Evolutionary conservation across 2,113 vertebrate species (phyloP), one percentile per base, ranked within the genome.

Genomic region (Struthidea cinerea): DNA sequence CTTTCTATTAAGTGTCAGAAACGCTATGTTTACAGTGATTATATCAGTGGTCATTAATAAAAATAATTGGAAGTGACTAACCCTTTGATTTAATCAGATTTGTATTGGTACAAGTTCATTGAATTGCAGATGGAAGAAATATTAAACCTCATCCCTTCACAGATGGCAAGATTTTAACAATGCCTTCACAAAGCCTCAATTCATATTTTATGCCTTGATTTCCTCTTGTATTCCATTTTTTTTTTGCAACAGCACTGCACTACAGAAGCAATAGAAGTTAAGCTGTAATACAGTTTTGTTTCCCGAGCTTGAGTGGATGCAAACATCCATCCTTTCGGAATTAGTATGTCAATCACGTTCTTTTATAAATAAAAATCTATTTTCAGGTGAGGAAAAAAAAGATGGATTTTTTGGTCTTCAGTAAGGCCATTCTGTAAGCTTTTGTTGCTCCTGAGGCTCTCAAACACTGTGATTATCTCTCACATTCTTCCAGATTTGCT

Each of bases 11-110:
- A 75, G 82, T 83, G 67, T 77, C 61, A 90, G 70, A 93, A 95
- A 76, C n/a, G 63, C n/a, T 56, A 0, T 83, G 90, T 93, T 92
- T 93, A 94, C 68, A 81, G 79, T 71, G 76, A 89, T 89, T 93
- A 86, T 59, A 75, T 63, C 42, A 46, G 11, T 70, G 68, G 73
- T 92, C 90, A 95, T 96, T 93, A 92, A 93, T 75, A 90, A 92
- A 90, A 95, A 93, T 95, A 95, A 96, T 90, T 92, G 76, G 68
- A 94, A 84, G 33, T 67, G 90, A 93, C 64, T 60, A 50, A 32
- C 11, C 35, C 68, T 80, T 93, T 56, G 49, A 80, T 90, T 86
- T 93, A 93, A 95, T 84, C 90, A 95, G 63, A 84, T 92, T 93
- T 94, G 60, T 55, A 70, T 41, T 67, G 55, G 47, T 81, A 49